Conservation (phyloP, 1,140 invertebrate species). For the Ptiloglossa arizonensis region DNA sequence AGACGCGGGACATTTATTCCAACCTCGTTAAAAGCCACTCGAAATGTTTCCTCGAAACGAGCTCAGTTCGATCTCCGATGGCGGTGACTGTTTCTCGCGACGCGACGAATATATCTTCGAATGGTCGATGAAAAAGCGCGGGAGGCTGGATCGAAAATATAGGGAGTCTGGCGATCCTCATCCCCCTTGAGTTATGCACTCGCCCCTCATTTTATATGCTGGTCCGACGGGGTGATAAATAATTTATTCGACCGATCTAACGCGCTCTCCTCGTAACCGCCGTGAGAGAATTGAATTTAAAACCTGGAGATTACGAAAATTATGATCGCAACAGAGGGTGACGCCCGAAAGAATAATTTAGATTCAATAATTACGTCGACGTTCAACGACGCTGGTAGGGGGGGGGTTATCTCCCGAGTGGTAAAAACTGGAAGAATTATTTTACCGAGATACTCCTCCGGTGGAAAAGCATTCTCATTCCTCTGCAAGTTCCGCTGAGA, state of each 20-base stretch:
- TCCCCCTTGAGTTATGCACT: constrained; percentile 6
- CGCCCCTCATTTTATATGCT: not conserved
- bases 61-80: constrained; percentile 14
- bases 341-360: too few species aligned
- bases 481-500: too few species aligned
- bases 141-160: not conserved
- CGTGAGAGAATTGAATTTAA: not conserved
- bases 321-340: too few species aligned
- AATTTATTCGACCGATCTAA: constrained; percentile 7
- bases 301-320: not conserved
- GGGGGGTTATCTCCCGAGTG: too few species aligned
- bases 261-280: not conserved
- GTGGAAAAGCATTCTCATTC: too few species aligned
- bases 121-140: constrained; percentile 1
- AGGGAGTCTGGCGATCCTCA: not conserved
- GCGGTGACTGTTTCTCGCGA: not conserved
- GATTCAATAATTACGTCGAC: too few species aligned
- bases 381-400: too few species aligned
- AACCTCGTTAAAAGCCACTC: constrained; percentile 45
- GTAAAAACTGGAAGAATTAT: too few species aligned
- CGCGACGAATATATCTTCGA: not conserved
- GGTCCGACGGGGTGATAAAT: constrained; percentile 14
- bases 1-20: constrained; percentile 21
- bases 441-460: too few species aligned
- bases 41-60: constrained; percentile 24